Evolutionary conservation across 2,113 vertebrate genomes (phyloP).

Genomic region (Ariopsis seemanni): DNA sequence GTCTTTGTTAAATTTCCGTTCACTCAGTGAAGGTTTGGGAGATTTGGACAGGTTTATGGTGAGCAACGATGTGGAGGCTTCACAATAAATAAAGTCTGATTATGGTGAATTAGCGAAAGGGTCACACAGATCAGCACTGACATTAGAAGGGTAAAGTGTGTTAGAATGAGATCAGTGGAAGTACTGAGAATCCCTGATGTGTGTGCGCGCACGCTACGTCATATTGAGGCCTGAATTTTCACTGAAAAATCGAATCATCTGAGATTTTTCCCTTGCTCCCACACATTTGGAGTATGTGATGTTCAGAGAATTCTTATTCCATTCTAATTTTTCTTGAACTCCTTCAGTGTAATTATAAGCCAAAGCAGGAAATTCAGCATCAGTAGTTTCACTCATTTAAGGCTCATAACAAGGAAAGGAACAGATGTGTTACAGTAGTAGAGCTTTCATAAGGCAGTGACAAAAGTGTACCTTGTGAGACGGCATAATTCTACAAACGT

Average conservation of each 20-base stretch:
- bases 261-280: not conserved
- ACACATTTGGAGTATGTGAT: not conserved
- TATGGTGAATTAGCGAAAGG: not conserved
- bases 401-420: slow-evolving; percentile 17
- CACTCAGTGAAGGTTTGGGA: not conserved
- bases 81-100: not conserved
- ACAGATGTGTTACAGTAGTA: not conserved
- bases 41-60: not conserved
- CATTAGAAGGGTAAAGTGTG: not conserved
- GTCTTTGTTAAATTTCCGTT: not conserved
- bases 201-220: not conserved
- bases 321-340: not conserved
- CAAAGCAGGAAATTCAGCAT: slow-evolving; percentile 2
- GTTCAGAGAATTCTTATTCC: no score
- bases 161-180: not conserved
- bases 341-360: not conserved
- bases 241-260: not conserved
- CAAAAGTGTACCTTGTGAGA: not conserved
- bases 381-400: slow-evolving; percentile 4
- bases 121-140: not conserved
- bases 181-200: slow-evolving; percentile 1
- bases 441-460: not conserved
- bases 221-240: not conserved
- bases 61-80: not conserved
- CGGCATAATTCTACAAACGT: not conserved